Conservation (phyloP, 2,113 vertebrate genomes). For the Odocoileus virginianus region DNA sequence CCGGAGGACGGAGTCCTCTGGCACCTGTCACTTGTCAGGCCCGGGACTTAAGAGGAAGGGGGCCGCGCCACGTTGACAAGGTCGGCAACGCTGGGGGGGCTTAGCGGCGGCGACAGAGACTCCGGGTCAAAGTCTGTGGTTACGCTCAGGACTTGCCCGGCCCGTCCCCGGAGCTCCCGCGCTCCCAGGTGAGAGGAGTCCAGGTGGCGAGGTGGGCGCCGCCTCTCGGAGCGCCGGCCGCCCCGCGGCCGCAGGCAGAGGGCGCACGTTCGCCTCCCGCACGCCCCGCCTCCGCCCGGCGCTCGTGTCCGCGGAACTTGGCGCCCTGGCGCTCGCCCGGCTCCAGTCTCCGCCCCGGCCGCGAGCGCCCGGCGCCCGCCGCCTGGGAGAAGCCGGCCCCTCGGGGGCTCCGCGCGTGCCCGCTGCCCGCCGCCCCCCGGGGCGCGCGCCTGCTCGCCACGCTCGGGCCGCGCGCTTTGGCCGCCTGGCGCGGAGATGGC, state of each 20-base stretch:
- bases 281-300: accelerated
- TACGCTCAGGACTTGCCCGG: accelerated
- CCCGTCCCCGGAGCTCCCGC: accelerated
- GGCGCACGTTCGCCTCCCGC: constrained; percentile 48
- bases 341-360: accelerated
- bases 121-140: accelerated
- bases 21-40: not conserved
- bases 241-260: constrained; percentile 50
- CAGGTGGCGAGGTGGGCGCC: not conserved
- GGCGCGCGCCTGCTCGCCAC: accelerated
- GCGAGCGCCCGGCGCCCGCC: not conserved
- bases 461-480: accelerated
- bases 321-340: not conserved
- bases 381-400: accelerated
- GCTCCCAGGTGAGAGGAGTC: not conserved
- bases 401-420: accelerated
- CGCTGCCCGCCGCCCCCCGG: not conserved
- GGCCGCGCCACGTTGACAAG: not conserved
- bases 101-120: accelerated
- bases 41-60: accelerated
- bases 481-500: accelerated
- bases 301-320: accelerated
- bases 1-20: accelerated
- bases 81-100: accelerated
- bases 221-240: not conserved